Base-by-base conservation (phyloP, 2,888 invertebrate species). In the Rhimphoctona megacephalus region DNA sequence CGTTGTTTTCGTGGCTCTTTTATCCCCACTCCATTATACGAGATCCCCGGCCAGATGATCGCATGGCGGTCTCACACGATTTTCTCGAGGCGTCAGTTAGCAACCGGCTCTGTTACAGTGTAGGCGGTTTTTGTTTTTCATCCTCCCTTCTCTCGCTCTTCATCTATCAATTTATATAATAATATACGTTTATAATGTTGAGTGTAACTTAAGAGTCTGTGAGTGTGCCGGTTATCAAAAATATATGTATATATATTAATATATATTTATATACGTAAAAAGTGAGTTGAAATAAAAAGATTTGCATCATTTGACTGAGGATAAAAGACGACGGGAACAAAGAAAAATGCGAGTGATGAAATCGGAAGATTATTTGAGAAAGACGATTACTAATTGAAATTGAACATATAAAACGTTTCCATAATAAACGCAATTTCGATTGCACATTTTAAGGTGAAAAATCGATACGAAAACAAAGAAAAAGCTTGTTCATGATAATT, bases 1-100 rank as follows among this genome's bases (percentile, higher is more conserved):
- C 43, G 33, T 74, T 82, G 80, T 80, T 85, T 82, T 83, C 79
- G 70, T 89, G 87, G 79, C 85, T 86, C 89, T 88, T 77, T 61
- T 57, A 69, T 74, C 72, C 81, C 81, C 72, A 69, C 84, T 52
- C 43, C 19, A 22, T 9, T 57, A 9, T 0, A 17, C 64, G 14
- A 70, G 85, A 67, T 64, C 49, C 87, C 88, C 91, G 90, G 90
- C 91, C 93, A 93, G 93, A 93, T 94, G 93, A 93, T 93, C 92
- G 92, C 89, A 89, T 88, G 90, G 87, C 89, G 87, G 87, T 83
- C 82, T 66, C 87, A 88, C 79, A 86, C 89, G 86, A 88, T 89
- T 80, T 72, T 89, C 89, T 89, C 88, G 87, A 90, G 89, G 89
- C 90, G 92, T 93, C 94, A 94, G 94, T 94, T 94, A 93, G 94